Evolutionary conservation across 2,113 vertebrate species (phyloP).

Genomic region (Chionis minor): DNA sequence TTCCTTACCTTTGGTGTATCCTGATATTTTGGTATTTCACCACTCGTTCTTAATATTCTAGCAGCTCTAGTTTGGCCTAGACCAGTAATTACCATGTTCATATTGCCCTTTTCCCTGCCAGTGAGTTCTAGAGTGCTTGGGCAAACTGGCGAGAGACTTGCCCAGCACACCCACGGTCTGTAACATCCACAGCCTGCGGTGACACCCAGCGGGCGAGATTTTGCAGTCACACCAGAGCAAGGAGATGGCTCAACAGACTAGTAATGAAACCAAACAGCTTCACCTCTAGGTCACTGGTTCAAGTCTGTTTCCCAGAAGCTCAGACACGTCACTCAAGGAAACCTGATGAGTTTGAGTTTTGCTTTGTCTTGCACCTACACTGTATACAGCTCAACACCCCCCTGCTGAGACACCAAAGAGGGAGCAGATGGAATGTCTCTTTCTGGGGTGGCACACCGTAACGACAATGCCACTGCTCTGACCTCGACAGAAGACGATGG

Average conservation of each 20-base stretch:
- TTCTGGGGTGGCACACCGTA: background rate
- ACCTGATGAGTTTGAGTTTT: background rate
- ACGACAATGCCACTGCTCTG: background rate
- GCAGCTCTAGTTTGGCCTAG: background rate
- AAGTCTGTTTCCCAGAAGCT: background rate
- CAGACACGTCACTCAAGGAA: background rate
- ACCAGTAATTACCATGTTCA: background rate
- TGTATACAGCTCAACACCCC: background rate
- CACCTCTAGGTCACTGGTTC: conserved; percentile 65
- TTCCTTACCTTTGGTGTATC: conserved; percentile 53
- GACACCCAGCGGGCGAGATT: background rate
- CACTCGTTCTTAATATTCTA: conserved; percentile 1
- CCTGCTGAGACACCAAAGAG: background rate
- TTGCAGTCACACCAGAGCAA: background rate
- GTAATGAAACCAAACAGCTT: background rate
- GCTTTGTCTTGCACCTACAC: background rate
- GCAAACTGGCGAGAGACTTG: background rate
- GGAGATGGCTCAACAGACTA: background rate
- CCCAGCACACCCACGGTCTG: background rate
- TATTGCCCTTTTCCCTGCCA: background rate
- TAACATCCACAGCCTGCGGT: background rate
- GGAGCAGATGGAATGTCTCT: background rate
- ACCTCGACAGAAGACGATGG: fast-evolving
- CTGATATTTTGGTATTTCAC: conserved; percentile 26
- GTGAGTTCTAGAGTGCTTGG: background rate